Percentiles rank a stretch among this genome's conserved stretches.
These are phyloP conservation scores for Phragmatobia fuliginosa DNA, from an alignment of 2,888 invertebrate species.

Conservation along the genomic window DNA sequence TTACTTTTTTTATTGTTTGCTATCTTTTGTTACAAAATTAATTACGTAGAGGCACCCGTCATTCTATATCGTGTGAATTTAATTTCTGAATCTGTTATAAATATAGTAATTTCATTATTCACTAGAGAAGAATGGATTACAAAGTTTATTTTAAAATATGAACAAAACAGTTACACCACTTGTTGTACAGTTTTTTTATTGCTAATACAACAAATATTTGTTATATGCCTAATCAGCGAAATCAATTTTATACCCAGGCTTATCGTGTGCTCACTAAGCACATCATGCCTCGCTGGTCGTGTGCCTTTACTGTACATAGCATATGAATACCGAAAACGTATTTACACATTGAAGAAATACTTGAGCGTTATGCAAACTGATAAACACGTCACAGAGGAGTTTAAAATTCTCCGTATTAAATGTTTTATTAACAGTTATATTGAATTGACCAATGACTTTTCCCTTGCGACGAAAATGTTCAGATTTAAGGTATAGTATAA, in stretches of 20 bases:
- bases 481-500: too few species aligned
- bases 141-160: background rate
- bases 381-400: background rate
- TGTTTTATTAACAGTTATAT: background rate
- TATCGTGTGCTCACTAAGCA: background rate
- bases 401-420: background rate
- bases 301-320: background rate
- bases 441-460: too few species aligned
- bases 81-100: background rate
- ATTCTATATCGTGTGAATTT: background rate
- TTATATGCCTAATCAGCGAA: background rate
- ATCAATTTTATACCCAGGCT: background rate
- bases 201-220: background rate
- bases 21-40: background rate
- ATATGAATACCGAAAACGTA: background rate
- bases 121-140: background rate
- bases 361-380: background rate
- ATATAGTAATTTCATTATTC: background rate
- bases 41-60: background rate
- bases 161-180: background rate
- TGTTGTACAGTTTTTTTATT: background rate
- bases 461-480: too few species aligned
- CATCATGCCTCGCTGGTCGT: background rate
- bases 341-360: background rate
- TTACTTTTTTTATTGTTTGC: too few species aligned